These are phyloP conservation scores for Drosophila kohkoa DNA, from an alignment of 1,140 invertebrate species.

Conservation along the genomic window DNA sequence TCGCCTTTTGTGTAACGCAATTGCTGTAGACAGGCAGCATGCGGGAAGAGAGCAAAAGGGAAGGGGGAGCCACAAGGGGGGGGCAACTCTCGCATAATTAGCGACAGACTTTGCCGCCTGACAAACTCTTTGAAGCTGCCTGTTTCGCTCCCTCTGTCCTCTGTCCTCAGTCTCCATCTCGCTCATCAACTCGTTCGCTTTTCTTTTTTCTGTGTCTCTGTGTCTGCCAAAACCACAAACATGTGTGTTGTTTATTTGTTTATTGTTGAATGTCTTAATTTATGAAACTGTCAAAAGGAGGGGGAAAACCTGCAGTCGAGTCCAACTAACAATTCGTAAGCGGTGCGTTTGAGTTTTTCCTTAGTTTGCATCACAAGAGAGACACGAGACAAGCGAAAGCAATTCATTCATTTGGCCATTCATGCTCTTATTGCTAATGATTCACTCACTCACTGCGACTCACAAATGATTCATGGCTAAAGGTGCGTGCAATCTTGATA, in stretches of 20 bases:
- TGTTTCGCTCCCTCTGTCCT: constrained; percentile 16
- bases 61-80: neutral
- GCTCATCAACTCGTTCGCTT: constrained; percentile 4
- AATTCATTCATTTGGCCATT: constrained; percentile 54
- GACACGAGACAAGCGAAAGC: constrained; percentile 38
- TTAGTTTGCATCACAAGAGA: constrained; percentile 31
- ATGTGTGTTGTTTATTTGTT: constrained; percentile 67
- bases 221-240: constrained; percentile 46
- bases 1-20: constrained; percentile 72
- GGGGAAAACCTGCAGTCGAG: constrained; percentile 27
- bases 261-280: constrained; percentile 83
- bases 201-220: neutral
- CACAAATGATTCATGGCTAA: constrained; percentile 49
- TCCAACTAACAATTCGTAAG: constrained; percentile 6
- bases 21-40: constrained; percentile 57
- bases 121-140: constrained; percentile 80
- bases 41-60: constrained; percentile 37
- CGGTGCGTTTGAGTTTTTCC: constrained; percentile 48
- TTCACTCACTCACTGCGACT: constrained; percentile 31
- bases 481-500: constrained; percentile 64
- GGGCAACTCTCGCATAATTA: constrained; percentile 68
- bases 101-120: constrained; percentile 79
- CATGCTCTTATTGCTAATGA: constrained; percentile 32
- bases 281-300: constrained; percentile 69
- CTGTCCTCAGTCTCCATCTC: constrained; percentile 3